Conservation (phyloP, 2,113 vertebrate genomes). For the Spea bombifrons region DNA sequence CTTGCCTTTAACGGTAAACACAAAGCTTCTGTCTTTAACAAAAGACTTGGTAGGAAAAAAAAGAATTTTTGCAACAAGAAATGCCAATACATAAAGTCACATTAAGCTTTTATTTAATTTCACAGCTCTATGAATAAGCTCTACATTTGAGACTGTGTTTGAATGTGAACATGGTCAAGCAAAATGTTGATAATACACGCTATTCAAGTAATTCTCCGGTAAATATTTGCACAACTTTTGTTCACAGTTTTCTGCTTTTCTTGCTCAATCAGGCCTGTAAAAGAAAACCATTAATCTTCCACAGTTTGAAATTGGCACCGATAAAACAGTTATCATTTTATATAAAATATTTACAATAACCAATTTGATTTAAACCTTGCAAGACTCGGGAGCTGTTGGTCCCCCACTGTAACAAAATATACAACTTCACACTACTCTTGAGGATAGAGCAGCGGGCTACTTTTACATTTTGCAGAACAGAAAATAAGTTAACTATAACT, state of each 20-base stretch:
- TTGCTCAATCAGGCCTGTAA: background rate
- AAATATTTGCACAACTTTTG: background rate
- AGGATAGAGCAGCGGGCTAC: background rate
- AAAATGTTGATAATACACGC: background rate
- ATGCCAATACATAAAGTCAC: too few relatives aligned
- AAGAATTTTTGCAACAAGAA: too few relatives aligned
- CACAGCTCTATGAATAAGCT: too few relatives aligned
- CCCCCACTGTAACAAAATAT: background rate
- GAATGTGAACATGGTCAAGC: background rate
- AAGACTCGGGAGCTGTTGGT: background rate
- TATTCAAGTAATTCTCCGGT: background rate
- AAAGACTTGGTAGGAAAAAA: too few relatives aligned
- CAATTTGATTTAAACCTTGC: background rate
- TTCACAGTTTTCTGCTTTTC: background rate
- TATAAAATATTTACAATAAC: background rate
- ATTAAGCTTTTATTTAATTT: too few relatives aligned
- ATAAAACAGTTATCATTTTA: background rate
- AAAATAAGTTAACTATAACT: background rate
- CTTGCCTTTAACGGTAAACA: too few relatives aligned
- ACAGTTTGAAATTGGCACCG: background rate
- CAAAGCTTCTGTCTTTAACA: too few relatives aligned
- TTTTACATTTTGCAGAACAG: background rate
- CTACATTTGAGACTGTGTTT: background rate
- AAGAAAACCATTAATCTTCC: background rate
- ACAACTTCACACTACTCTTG: background rate